phyloP scores from a whole-genome alignment of 1,140 invertebrate species.

The Conopomorpha cramerella region DNA sequence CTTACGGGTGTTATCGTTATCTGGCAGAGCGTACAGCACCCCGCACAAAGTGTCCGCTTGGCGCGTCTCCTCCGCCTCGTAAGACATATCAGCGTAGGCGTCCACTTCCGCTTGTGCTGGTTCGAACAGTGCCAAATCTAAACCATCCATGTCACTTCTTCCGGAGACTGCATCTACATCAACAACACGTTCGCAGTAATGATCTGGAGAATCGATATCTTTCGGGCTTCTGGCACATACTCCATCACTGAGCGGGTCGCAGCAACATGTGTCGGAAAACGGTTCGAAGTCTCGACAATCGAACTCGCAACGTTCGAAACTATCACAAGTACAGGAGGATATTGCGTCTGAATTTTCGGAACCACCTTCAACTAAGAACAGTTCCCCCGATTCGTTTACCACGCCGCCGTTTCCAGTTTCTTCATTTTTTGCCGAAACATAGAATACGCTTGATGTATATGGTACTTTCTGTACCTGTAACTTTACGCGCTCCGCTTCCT shows the following conservation, averaged over 20 bases:
- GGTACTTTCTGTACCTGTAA: conserved; percentile 50
- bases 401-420: no score
- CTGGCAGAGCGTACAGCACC: conserved; percentile 34
- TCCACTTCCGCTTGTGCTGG: conserved; percentile 57
- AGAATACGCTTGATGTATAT: conserved; percentile 48
- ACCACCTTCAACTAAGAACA: conserved; percentile 43
- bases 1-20: conserved; percentile 35
- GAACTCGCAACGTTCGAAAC: conserved; percentile 57
- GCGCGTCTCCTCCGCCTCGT: conserved; percentile 29
- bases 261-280: conserved; percentile 61
- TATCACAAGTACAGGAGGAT: conserved; percentile 54
- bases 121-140: conserved; percentile 71
- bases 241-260: conserved; percentile 52
- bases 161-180: conserved; percentile 50
- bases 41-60: conserved; percentile 29
- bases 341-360: conserved; percentile 38
- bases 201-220: conserved; percentile 48
- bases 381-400: conserved; percentile 23
- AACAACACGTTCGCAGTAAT: conserved; percentile 38
- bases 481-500: conserved; percentile 18
- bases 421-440: conserved; percentile 35
- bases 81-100: conserved; percentile 15
- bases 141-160: conserved; percentile 70
- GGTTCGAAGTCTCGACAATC: conserved; percentile 61
- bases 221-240: conserved; percentile 55